Base-by-base conservation (phyloP, 37 sponge, comb jelly and placozoan genomes). In the Aplysina aerophoba region DNA sequence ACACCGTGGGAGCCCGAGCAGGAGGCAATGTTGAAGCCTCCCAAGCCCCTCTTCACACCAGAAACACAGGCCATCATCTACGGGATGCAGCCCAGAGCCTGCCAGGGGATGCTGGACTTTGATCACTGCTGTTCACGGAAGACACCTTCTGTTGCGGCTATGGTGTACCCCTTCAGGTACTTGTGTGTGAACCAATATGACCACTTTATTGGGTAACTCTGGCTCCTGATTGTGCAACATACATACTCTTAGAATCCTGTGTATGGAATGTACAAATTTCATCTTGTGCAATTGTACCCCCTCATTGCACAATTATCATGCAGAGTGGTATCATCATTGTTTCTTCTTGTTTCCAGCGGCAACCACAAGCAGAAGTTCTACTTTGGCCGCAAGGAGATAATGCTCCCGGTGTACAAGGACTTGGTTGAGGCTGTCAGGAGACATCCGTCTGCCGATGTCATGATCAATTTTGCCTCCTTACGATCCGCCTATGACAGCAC, bases 311-410 rank as follows among this genome's bases (percentile, higher is more conserved):
- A 44, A 44, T 8, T 44, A 44, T 44, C 50, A 13, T 63, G 28
- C 11, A 28, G 27, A 12, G 5, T 78, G 50, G 27, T 13, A 36
- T 72, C 73, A 34, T 34, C 27, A 4, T 13, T 13, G 36, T 13
- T 72, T 77, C 17, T 34, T 8, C 38, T 50, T n/a, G n/a, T n/a
- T 8, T 64, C 0, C 73, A 95, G 95, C 92, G 94, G 94, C 0
- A 94, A 97, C 58, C 98, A 98, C 90, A 96, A 94, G 59, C 96
- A 96, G 87, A 91, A 92, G 68, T 94, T 98, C 85, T 98, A 98
- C 88, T 98, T 94, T 92, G 98, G 98, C 31, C 81, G 72, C 62
- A 95, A 95, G 63, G 98, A 98, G 87, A 92, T 98, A 53, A 83
- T 95, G 80, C 82, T 98, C 2, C 98, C 98, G 91, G 97, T 97